A percentile compares a stretch with the other conserved stretches of the same genome.
Conservation (phyloP, 2,113 vertebrate species). For the Tachycineta bicolor region DNA sequence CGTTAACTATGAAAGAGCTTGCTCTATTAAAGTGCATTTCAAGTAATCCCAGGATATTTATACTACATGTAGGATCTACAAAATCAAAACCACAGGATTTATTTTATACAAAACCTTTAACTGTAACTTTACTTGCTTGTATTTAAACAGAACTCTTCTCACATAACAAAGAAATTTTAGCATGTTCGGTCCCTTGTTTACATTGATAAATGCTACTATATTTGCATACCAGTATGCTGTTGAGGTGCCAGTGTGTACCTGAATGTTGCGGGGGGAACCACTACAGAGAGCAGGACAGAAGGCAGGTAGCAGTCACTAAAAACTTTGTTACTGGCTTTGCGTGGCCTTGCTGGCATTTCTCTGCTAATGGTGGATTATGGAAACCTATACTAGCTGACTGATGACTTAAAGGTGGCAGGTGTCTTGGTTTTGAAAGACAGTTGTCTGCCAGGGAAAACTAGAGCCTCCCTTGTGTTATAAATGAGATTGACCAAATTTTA, state of each 20-base stretch:
- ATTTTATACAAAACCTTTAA: neutral
- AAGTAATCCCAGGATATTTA: neutral
- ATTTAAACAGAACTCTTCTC: neutral
- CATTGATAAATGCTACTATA: neutral
- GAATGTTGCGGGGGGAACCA: neutral
- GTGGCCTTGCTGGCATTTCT: neutral
- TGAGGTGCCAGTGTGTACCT: neutral
- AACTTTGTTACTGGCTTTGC: neutral
- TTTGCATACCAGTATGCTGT: neutral
- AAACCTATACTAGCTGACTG: neutral
- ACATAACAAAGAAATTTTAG: neutral
- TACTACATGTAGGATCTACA: neutral
- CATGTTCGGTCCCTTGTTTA: neutral
- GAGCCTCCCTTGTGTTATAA: too few relatives aligned
- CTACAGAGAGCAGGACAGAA: fast-evolving
- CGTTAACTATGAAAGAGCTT: neutral
- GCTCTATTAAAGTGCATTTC: neutral
- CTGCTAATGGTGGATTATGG: neutral
- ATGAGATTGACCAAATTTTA: too few relatives aligned
- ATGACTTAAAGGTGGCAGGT: neutral
- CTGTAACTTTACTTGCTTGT: neutral
- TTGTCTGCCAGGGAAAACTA: too few relatives aligned
- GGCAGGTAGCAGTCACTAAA: neutral
- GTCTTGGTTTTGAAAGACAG: too few relatives aligned
- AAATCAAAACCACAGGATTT: neutral